These are phyloP conservation scores for Taeniopygia guttata DNA, from an alignment of 2,797 vertebrate genomes.

Conservation along the genomic window DNA sequence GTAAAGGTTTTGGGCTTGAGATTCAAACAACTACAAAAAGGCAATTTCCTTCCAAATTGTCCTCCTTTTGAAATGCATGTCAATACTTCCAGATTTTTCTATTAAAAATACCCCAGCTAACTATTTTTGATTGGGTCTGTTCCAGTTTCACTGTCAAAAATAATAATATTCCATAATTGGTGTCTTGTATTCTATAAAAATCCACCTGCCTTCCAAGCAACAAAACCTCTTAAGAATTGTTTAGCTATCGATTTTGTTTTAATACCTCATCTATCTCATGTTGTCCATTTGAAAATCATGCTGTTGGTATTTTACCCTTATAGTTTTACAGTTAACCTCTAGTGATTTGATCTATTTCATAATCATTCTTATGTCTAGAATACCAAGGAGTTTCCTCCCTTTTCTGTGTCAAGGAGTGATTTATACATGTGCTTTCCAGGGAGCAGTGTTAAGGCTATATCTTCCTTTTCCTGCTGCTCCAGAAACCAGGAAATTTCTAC, in stretches of 20 bases:
- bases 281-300: neutral
- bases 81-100: neutral
- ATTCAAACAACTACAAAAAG: neutral
- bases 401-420: neutral
- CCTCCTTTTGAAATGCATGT: neutral
- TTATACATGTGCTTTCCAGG: neutral
- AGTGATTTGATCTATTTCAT: neutral
- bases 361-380: neutral
- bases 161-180: neutral
- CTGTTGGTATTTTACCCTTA: neutral
- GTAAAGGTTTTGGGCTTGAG: neutral
- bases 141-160: neutral
- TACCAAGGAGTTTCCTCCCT: neutral
- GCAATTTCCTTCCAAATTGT: neutral
- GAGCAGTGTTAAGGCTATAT: neutral
- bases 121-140: neutral
- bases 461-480: neutral
- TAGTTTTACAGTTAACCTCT: neutral
- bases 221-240: neutral
- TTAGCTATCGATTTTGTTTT: neutral
- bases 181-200: neutral
- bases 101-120: neutral
- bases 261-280: neutral
- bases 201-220: neutral
- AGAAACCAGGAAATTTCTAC: neutral